Percentiles rank a stretch among this genome's conserved stretches.
These are phyloP conservation scores for Oenanthe melanoleuca DNA, from an alignment of 2,113 vertebrate genomes.

Conservation along the genomic window DNA sequence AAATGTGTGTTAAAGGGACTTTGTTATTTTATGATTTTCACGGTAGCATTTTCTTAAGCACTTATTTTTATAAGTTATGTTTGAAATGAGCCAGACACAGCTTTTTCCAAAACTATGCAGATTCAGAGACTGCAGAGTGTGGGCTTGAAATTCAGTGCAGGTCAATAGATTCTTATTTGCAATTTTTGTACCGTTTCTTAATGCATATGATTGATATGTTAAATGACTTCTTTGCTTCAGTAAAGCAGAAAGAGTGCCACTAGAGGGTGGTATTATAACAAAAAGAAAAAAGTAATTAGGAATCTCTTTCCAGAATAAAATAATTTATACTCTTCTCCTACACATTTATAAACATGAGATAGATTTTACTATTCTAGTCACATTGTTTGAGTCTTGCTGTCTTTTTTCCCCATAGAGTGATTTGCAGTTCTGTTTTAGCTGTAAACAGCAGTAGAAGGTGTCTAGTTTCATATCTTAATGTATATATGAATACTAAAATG, in stretches of 20 bases:
- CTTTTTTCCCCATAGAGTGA: neutral
- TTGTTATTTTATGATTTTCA: neutral
- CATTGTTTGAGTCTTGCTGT: neutral
- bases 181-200: neutral
- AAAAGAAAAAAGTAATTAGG: neutral
- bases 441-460: neutral
- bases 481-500: constrained; percentile 10
- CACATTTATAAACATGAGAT: neutral
- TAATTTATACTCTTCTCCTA: neutral
- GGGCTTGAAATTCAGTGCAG: neutral
- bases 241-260: neutral
- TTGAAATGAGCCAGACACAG: neutral
- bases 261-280: constrained; percentile 42
- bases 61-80: neutral
- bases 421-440: constrained; percentile 10
- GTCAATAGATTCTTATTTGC: neutral
- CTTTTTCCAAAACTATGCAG: neutral
- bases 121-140: neutral
- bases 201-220: accelerated
- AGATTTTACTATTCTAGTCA: neutral
- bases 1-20: neutral
- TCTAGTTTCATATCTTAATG: neutral
- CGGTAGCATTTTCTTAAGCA: neutral
- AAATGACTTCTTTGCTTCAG: neutral
- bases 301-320: neutral